Percentiles rank a stretch among this genome's conserved stretches.
phyloP scores from a whole-genome alignment of 2,113 vertebrate genomes.

The Tetraodon nigroviridis region DNA sequence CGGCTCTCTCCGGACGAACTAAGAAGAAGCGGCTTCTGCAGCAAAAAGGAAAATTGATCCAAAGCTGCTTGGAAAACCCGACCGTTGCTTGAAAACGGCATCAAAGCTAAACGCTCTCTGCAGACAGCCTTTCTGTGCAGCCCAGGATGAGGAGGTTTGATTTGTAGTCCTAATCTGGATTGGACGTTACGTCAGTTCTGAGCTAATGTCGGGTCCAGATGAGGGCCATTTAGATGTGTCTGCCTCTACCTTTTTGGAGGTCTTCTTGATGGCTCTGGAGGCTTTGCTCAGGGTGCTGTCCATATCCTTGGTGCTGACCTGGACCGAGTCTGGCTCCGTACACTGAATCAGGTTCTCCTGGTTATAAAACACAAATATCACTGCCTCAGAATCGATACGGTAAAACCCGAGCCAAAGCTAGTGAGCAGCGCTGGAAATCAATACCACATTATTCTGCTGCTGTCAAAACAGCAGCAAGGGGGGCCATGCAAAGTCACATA shows the following conservation, averaged over 20 bases:
- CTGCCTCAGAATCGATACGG: constrained; percentile 15
- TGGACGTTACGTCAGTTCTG: neutral
- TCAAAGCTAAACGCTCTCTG: neutral
- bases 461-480: neutral
- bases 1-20: neutral
- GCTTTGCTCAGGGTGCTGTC: constrained; percentile 98
- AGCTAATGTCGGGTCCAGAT: neutral
- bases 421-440: constrained; percentile 11
- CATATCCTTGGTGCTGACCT: constrained; percentile 98
- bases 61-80: neutral
- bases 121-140: neutral
- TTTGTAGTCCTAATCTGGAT: neutral
- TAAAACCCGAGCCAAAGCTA: constrained; percentile 11
- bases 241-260: constrained; percentile 88
- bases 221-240: neutral
- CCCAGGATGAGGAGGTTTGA: neutral
- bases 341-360: constrained; percentile 93
- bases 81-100: neutral
- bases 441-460: constrained; percentile 6
- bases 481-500: neutral
- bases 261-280: constrained; percentile 97
- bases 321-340: constrained; percentile 88
- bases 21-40: neutral
- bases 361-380: constrained; percentile 32
- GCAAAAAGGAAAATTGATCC: neutral